Percentiles rank a stretch among this genome's conserved stretches.
Evolutionary conservation across 2,888 invertebrate species (phyloP).

Genomic region (Phymatocera aterrima): DNA sequence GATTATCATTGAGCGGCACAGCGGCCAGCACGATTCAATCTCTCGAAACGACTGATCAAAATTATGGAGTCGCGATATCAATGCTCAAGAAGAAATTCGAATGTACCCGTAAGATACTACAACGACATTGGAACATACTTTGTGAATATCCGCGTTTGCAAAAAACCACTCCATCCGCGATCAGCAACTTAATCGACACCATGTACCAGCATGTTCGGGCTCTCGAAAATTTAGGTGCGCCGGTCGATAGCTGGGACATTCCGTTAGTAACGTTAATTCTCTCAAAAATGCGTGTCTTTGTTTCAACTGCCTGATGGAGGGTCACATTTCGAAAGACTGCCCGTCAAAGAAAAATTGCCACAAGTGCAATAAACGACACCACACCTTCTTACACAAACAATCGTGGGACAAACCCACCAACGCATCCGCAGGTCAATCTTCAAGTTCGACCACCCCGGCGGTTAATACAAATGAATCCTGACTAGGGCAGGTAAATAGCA

Average conservation of each 20-base stretch:
- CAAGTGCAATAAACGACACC: constrained; percentile 18
- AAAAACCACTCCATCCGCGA: constrained; percentile 19
- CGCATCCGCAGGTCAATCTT: background rate
- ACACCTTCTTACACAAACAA: constrained; percentile 30
- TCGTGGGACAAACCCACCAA: background rate
- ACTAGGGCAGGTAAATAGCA: background rate
- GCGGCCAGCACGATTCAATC: constrained; percentile 47
- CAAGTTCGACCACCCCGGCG: background rate
- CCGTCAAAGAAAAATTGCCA: constrained; percentile 17
- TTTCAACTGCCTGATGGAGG: no score
- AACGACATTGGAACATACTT: constrained; percentile 49
- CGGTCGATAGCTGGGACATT: constrained; percentile 42
- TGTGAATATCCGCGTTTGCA: constrained; percentile 41
- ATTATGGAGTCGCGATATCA: constrained; percentile 48
- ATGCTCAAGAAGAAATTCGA: constrained; percentile 47
- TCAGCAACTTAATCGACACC: constrained; percentile 28
- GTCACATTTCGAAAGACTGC: constrained; percentile 21
- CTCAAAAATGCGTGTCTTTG: constrained; percentile 29
- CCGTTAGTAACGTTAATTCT: constrained; percentile 38
- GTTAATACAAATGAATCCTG: background rate
- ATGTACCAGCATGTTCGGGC: constrained; percentile 36
- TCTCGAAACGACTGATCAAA: constrained; percentile 45
- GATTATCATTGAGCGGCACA: constrained; percentile 46
- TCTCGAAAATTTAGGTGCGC: constrained; percentile 37
- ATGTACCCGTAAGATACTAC: constrained; percentile 42